phyloP scores from a whole-genome alignment of 1,140 invertebrate genomes.

The Nixonia krombeini region DNA sequence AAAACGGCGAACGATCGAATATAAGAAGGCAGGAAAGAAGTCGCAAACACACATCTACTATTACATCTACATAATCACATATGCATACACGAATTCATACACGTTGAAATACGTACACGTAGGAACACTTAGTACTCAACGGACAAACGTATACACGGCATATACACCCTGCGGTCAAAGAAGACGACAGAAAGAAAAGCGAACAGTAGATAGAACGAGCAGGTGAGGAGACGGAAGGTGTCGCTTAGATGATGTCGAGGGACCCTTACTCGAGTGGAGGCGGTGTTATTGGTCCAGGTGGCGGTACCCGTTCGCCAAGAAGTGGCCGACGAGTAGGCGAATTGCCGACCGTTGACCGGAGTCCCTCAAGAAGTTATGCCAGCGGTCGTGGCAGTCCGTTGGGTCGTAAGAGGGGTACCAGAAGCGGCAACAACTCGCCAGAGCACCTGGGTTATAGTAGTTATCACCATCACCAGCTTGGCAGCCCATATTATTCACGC shows the following conservation, averaged over 20 bases:
- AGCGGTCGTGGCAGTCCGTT: slow-evolving; percentile 75
- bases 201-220: neutral
- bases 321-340: slow-evolving; percentile 77
- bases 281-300: slow-evolving; percentile 71
- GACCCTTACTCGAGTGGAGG: slow-evolving; percentile 78
- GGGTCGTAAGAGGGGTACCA: slow-evolving; percentile 72
- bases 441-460: slow-evolving; percentile 72
- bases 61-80: no score
- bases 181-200: slow-evolving; percentile 31
- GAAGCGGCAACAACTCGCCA: slow-evolving; percentile 76
- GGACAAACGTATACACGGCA: no score
- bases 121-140: no score
- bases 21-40: slow-evolving; percentile 25
- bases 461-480: slow-evolving; percentile 75
- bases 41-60: no score
- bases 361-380: slow-evolving; percentile 82
- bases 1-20: slow-evolving; percentile 36
- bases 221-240: slow-evolving; percentile 24
- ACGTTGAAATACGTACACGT: no score
- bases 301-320: slow-evolving; percentile 76
- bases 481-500: slow-evolving; percentile 79
- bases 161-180: neutral
- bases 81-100: no score
- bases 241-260: slow-evolving; percentile 78
- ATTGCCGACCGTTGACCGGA: slow-evolving; percentile 87